Conservation (phyloP, 2,888 invertebrate genomes). For the Morpho deidamia region DNA sequence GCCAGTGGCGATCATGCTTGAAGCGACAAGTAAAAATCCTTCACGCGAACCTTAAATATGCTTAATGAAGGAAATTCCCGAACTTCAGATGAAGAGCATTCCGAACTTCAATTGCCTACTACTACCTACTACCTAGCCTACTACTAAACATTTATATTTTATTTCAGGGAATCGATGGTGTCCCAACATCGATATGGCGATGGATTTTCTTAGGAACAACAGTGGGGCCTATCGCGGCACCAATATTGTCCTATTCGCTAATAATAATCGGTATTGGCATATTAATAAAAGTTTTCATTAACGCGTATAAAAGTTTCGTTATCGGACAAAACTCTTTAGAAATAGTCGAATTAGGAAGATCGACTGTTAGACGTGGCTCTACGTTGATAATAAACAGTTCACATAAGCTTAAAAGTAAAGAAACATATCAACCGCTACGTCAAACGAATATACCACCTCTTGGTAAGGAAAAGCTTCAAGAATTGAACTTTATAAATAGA, state of each 20-base stretch:
- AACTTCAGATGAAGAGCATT: too few relatives aligned
- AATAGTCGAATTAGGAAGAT: constrained; percentile 87
- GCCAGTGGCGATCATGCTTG: too few relatives aligned
- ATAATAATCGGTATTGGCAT: constrained; percentile 83
- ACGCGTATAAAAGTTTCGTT: constrained; percentile 86
- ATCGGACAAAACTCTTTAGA: constrained; percentile 84
- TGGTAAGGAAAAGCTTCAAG: constrained; percentile 35
- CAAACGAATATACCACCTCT: constrained; percentile 19
- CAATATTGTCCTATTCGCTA: constrained; percentile 84
- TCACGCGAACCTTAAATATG: too few relatives aligned
- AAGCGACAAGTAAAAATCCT: too few relatives aligned
- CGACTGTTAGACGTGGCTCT: constrained; percentile 83
- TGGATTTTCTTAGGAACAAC: constrained; percentile 90
- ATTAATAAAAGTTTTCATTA: constrained; percentile 82
- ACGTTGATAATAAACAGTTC: constrained; percentile 79
- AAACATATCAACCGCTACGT: constrained; percentile 63
- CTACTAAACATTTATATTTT: constrained; percentile 9
- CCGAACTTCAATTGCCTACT: too few relatives aligned
- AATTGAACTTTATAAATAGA: constrained; percentile 39
- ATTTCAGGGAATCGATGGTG: constrained; percentile 85
- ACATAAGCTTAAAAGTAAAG: constrained; percentile 76
- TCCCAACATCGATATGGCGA: constrained; percentile 87
- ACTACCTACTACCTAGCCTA: too few relatives aligned
- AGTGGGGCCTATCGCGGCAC: constrained; percentile 84
- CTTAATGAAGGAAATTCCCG: too few relatives aligned